phyloP scores from a whole-genome alignment of 2,113 vertebrate genomes.

The Hippoglossus stenolepis region DNA sequence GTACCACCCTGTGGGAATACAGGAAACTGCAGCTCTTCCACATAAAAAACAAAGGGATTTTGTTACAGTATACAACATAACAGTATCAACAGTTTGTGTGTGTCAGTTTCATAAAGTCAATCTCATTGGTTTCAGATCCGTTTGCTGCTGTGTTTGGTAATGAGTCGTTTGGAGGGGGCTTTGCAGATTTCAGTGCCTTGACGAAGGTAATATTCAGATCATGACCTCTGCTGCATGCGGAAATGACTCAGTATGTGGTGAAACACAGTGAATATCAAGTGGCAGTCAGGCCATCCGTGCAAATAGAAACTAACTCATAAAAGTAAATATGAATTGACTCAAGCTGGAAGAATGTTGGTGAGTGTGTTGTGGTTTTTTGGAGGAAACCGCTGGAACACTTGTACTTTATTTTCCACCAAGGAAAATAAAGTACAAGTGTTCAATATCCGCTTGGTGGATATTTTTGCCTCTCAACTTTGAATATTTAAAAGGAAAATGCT shows the following conservation, averaged over 20 bases:
- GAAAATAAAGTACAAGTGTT: too few species aligned
- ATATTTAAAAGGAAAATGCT: not conserved
- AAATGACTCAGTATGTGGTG: not conserved
- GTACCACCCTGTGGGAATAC: slow-evolving; percentile 44
- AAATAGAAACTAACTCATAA: not conserved
- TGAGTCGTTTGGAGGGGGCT: slow-evolving; percentile 91
- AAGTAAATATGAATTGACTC: slow-evolving; percentile 3
- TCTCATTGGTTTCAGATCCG: slow-evolving; percentile 82
- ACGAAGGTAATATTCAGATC: slow-evolving; percentile 86
- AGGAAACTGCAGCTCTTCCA: slow-evolving; percentile 20
- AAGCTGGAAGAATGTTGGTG: not conserved
- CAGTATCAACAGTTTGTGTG: not conserved
- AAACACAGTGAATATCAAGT: not conserved
- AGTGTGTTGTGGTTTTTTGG: slow-evolving; percentile 18
- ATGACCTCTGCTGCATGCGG: not conserved
- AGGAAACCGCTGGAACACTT: not conserved
- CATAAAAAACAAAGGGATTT: not conserved
- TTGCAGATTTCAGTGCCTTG: slow-evolving; percentile 94
- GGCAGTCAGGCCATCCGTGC: not conserved
- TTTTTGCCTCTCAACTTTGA: not conserved
- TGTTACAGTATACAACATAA: too few species aligned
- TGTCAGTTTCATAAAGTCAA: not conserved
- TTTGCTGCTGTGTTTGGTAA: slow-evolving; percentile 95
- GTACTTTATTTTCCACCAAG: not conserved
- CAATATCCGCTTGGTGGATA: not conserved